Conservation (phyloP, 2,797 vertebrate genomes). For the Eremophila alpestris region DNA sequence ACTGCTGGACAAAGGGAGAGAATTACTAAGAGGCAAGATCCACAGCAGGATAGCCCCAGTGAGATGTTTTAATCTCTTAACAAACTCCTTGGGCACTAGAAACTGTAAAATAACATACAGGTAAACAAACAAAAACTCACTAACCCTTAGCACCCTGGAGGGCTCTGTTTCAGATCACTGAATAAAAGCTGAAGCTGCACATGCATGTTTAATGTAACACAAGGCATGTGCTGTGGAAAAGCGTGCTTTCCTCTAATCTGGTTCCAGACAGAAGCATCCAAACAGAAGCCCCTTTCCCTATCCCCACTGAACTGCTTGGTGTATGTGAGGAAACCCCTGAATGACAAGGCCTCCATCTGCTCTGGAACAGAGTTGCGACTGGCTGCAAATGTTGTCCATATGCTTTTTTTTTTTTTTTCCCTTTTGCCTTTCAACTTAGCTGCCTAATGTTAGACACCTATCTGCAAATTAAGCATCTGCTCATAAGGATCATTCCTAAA, state of each 20-base stretch:
- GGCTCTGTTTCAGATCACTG: conserved; percentile 15
- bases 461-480: conserved; percentile 32
- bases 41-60: background rate
- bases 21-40: background rate
- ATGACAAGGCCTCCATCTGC: conserved; percentile 64
- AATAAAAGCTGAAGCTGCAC: conserved; percentile 53
- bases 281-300: conserved; percentile 54
- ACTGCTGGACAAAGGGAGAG: background rate
- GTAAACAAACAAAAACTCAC: conserved; percentile 53
- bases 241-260: conserved; percentile 32
- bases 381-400: conserved; percentile 63
- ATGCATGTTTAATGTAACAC: conserved; percentile 63
- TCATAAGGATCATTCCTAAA: background rate
- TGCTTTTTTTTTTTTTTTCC: conserved; percentile 33
- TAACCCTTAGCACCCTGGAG: conserved; percentile 31
- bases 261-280: conserved; percentile 58
- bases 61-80: conserved; percentile 37
- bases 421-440: conserved; percentile 10
- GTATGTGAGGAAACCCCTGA: conserved; percentile 43
- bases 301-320: conserved; percentile 48
- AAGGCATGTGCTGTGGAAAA: background rate
- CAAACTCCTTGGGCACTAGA: conserved; percentile 3
- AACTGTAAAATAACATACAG: conserved; percentile 38
- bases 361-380: conserved; percentile 46
- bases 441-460: conserved; percentile 51